Percentiles rank a stretch among this genome's conserved stretches.
These are phyloP conservation scores for Cygnus buccinator DNA, from an alignment of 2,113 vertebrate genomes.

Conservation along the genomic window DNA sequence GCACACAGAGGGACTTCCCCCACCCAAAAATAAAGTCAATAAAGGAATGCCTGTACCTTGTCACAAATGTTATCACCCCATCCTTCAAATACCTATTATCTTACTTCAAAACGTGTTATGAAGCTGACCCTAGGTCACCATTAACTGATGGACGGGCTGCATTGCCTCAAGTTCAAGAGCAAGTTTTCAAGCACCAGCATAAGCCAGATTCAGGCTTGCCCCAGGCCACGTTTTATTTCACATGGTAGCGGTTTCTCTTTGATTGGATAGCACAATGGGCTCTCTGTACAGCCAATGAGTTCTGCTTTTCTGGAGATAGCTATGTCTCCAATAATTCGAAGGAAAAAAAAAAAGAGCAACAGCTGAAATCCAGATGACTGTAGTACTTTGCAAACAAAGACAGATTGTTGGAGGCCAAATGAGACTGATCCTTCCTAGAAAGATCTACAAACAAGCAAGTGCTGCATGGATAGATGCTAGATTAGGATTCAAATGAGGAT, in stretches of 20 bases:
- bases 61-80: not conserved
- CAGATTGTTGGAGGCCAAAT: slow-evolving; percentile 41
- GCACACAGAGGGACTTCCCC: not conserved
- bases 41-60: not conserved
- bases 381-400: slow-evolving; percentile 49
- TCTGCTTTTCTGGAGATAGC: slow-evolving; percentile 17
- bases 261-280: slow-evolving; percentile 12
- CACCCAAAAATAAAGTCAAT: not conserved
- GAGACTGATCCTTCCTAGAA: slow-evolving; percentile 59
- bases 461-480: not conserved
- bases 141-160: not conserved
- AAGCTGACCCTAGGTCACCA: not conserved
- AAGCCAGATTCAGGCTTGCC: not conserved
- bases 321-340: not conserved
- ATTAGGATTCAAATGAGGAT: slow-evolving; percentile 18
- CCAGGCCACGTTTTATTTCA: not conserved
- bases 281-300: slow-evolving; percentile 17
- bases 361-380: slow-evolving; percentile 70
- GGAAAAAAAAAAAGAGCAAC: not conserved
- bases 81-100: not conserved
- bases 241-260: not conserved
- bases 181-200: not conserved
- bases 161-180: not conserved
- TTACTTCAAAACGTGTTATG: not conserved
- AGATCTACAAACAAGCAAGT: not conserved